Conservation (phyloP, 1,140 invertebrate species). For the Oedothorax gibbosus region DNA sequence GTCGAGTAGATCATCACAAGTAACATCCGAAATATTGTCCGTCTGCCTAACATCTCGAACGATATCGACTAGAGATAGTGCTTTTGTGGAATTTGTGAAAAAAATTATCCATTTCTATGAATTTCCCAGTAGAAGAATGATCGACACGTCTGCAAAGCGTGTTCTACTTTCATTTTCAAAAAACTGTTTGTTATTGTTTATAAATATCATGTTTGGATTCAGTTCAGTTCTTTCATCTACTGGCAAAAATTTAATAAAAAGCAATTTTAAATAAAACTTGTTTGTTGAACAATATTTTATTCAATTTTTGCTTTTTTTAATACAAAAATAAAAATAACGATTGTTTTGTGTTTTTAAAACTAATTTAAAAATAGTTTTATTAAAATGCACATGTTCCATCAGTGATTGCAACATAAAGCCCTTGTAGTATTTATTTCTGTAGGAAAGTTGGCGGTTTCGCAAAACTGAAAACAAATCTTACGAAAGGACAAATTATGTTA, state of each 20-base stretch:
- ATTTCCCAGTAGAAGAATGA: too few species aligned
- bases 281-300: neutral
- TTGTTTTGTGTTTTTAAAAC: neutral
- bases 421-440: neutral
- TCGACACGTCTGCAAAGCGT: neutral
- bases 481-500: neutral
- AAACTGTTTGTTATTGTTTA: neutral
- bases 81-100: too few species aligned
- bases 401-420: neutral
- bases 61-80: too few species aligned
- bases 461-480: slow-evolving; percentile 30
- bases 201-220: neutral
- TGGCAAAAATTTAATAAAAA: neutral
- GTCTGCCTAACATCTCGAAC: too few species aligned
- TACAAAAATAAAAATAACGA: neutral
- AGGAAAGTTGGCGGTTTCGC: slow-evolving; percentile 12
- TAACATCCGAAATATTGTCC: too few species aligned
- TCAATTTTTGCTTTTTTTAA: neutral
- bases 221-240: neutral
- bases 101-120: too few species aligned
- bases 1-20: too few species aligned
- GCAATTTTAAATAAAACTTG: neutral
- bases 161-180: neutral
- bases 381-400: neutral
- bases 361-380: neutral